Conservation (phyloP, 2,888 invertebrate genomes). For the Tetranychus piercei region DNA sequence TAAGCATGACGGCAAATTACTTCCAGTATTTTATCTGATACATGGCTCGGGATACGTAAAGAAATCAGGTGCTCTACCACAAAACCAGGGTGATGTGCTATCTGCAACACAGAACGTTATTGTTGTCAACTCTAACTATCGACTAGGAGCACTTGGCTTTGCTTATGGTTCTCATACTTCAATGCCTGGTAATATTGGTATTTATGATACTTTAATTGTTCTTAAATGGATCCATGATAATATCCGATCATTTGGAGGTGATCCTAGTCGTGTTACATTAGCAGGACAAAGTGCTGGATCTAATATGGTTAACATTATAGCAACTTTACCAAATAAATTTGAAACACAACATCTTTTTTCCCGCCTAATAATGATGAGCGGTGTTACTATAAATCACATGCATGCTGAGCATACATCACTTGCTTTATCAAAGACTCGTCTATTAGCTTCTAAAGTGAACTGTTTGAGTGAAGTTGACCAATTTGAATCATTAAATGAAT, state of each 20-base stretch:
- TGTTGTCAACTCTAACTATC: not conserved
- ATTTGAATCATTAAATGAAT: not conserved
- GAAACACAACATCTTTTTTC: not conserved
- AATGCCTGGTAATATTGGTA: not conserved
- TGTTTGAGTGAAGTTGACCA: not conserved
- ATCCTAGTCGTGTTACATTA: not conserved
- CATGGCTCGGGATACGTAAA: not conserved
- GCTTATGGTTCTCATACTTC: not conserved
- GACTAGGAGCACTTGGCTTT: not conserved
- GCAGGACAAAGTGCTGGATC: not conserved
- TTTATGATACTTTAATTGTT: not conserved
- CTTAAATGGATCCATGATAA: not conserved
- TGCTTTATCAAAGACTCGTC: not conserved
- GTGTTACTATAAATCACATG: not conserved
- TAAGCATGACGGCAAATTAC: not conserved
- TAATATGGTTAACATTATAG: not conserved
- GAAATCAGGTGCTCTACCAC: not conserved
- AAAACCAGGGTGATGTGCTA: not conserved
- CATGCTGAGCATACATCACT: not conserved
- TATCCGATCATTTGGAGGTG: not conserved
- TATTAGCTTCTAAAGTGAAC: not conserved
- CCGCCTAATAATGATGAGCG: not conserved
- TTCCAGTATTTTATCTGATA: not conserved
- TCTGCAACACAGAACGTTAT: not conserved
- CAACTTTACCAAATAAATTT: not conserved